Percentiles rank a stretch among this genome's conserved stretches.
These are phyloP conservation scores for Drosophila helvetica DNA, from an alignment of 2,888 invertebrate genomes.

Conservation along the genomic window DNA sequence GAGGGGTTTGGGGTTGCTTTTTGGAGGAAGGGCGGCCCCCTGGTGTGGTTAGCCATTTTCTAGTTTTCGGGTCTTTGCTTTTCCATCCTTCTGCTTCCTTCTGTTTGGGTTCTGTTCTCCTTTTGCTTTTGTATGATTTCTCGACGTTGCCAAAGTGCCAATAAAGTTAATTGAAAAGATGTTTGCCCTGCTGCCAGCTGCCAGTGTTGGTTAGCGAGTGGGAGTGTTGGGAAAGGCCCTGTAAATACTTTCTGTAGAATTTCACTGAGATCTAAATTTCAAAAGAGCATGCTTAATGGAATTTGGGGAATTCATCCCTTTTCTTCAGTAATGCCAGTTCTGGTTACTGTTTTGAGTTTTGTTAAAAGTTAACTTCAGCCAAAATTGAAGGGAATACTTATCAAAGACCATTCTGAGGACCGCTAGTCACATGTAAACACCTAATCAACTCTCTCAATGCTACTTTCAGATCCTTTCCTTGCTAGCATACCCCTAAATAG, in stretches of 20 bases:
- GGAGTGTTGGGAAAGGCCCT: background rate
- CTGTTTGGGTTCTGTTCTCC: constrained; percentile 33
- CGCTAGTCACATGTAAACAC: background rate
- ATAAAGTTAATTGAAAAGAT: constrained; percentile 63
- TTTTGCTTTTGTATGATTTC: constrained; percentile 50
- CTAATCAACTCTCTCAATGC: background rate
- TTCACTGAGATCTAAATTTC: no score
- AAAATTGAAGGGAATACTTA: background rate
- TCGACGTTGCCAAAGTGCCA: constrained; percentile 33
- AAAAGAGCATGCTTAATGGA: no score
- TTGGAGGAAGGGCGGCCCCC: background rate
- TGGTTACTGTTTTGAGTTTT: no score
- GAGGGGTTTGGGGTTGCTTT: background rate
- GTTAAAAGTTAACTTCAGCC: background rate
- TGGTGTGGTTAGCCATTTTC: constrained; percentile 64
- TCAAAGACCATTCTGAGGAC: background rate
- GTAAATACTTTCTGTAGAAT: no score
- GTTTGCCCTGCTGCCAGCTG: constrained; percentile 11
- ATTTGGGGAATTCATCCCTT: no score
- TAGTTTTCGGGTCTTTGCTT: constrained; percentile 41
- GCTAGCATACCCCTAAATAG: background rate
- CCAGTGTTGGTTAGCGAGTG: constrained; percentile 1
- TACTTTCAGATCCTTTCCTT: background rate
- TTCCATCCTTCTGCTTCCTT: constrained; percentile 37
- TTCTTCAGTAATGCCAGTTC: no score